A percentile compares a stretch with the other conserved stretches of the same genome.
phyloP scores from a whole-genome alignment of 2,797 vertebrate species.

The Cheracebus regulus region DNA sequence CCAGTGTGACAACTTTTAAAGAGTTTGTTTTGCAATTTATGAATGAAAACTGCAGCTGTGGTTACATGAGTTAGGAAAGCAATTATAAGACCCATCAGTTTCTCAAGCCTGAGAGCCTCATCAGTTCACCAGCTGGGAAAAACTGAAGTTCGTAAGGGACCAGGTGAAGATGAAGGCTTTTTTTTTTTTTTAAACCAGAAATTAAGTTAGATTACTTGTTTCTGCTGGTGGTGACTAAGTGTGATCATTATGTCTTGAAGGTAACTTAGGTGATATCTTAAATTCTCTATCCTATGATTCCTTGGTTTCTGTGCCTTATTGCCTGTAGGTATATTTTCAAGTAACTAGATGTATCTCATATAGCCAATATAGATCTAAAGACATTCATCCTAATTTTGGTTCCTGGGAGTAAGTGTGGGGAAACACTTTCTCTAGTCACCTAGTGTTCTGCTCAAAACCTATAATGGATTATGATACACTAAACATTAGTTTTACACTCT shows the following conservation, averaged over 20 bases:
- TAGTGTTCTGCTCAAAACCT: neutral
- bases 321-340: neutral
- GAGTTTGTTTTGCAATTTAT: slow-evolving; percentile 40
- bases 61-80: slow-evolving; percentile 39
- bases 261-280: neutral
- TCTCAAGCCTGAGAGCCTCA: neutral
- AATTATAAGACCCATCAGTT: slow-evolving; percentile 56
- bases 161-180: neutral
- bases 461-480: neutral
- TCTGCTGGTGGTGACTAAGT: neutral
- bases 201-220: slow-evolving; percentile 15
- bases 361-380: neutral
- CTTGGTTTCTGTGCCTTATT: neutral
- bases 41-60: slow-evolving; percentile 38
- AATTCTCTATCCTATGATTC: neutral
- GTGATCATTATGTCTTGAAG: neutral
- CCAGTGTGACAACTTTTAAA: neutral
- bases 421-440: neutral
- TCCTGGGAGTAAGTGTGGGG: neutral
- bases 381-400: neutral
- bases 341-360: neutral
- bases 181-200: neutral
- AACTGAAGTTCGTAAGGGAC: neutral
- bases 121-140: neutral
- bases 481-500: neutral